phyloP scores from a whole-genome alignment of 1,140 invertebrate genomes.

The Formica exsecta region DNA sequence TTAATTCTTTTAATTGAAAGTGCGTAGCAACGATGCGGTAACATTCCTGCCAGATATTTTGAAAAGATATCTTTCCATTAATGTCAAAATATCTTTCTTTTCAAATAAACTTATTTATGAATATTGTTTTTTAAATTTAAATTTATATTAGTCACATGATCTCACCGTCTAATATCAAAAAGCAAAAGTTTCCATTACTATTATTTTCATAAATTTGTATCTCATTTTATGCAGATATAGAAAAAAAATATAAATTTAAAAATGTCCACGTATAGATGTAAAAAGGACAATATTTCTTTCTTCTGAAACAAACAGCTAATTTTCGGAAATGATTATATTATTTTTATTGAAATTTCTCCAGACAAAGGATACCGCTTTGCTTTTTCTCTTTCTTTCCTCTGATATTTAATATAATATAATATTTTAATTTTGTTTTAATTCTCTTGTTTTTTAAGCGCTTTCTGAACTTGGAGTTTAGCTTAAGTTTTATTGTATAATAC shows the following conservation, averaged over 20 bases:
- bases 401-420: background rate
- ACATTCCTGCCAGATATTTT: constrained; percentile 23
- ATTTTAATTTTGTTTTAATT: background rate
- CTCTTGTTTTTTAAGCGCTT: background rate
- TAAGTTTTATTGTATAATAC: background rate
- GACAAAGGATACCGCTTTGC: background rate
- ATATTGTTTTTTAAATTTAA: background rate
- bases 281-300: background rate
- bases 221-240: background rate
- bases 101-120: background rate
- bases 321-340: background rate
- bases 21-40: background rate
- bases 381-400: background rate
- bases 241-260: constrained; percentile 11
- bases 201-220: constrained; percentile 1
- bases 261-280: background rate
- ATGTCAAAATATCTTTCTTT: constrained; percentile 6
- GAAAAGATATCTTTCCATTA: constrained; percentile 17
- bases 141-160: background rate
- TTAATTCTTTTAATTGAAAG: background rate
- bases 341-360: background rate
- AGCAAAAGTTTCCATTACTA: background rate
- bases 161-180: background rate
- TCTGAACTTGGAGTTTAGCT: background rate
- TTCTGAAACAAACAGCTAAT: background rate